Evolutionary conservation across 2,113 vertebrate genomes (phyloP), one percentile per base, ranked within the genome.

Genomic region (Hiodon alosoides): DNA sequence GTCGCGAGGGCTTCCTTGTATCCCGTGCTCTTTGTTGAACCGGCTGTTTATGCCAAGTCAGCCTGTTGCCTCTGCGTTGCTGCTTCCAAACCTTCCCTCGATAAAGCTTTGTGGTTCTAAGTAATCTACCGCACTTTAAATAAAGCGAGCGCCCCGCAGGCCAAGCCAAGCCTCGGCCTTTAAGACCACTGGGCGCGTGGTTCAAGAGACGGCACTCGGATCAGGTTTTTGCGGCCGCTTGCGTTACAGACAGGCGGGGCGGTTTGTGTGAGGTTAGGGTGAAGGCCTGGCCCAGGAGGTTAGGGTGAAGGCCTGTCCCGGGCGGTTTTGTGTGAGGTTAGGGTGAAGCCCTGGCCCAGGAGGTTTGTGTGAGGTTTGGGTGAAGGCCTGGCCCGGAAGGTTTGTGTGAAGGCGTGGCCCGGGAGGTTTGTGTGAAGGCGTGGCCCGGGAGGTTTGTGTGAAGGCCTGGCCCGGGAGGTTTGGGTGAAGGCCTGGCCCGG

Each of bases 51-150:
- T 5, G 9, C 14, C 14, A 59, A 11, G 58, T 9, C 9, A 5
- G 58, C 58, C 14, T 9, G 4, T 59, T 7, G 9, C 14, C 50
- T 16, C 2, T n/a, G 51, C 13, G 51, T n/a, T 3, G 7, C 50
- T 16, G 14, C 58, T 54, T n/a, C 50, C 16, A 53, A 67, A 67
- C 54, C 10, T 55, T 50, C 46, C 54, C 50, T 64, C 54, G 68
- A 75, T 75, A 54, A 50, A 57, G 48, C 48, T n/a, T 62, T 52
- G 61, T 59, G 70, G 67, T 69, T 64, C 69, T 52, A 54, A 68
- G 16, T 70, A 76, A 65, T 71, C 67, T 60, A 51, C 51, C 7
- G 57, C 59, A 76, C 75, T 76, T 76, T 76, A 71, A 71, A 70
- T 76, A 70, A 71, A 53, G 11, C 57, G 31, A 6, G n/a, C 46